Conservation (phyloP, 2,797 vertebrate genomes). For the Lithobates pipiens region DNA sequence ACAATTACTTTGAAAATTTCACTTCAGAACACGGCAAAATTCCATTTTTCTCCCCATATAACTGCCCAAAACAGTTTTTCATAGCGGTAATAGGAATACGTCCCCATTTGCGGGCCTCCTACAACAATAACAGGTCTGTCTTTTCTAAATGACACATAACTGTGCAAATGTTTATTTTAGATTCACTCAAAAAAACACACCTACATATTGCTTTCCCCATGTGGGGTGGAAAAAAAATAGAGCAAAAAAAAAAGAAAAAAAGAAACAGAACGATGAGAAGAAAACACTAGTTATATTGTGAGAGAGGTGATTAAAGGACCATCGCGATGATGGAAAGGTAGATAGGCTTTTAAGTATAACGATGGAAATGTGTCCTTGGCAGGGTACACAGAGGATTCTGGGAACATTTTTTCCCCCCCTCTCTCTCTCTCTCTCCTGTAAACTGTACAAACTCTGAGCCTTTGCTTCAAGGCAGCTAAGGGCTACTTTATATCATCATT, state of each 20-base stretch:
- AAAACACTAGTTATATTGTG: not conserved
- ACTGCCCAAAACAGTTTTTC: not conserved
- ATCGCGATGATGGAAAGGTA: slow-evolving; percentile 26
- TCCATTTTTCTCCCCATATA: not conserved
- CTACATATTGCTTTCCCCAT: not conserved
- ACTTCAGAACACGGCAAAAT: not conserved
- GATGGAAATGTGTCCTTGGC: slow-evolving; percentile 28
- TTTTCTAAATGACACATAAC: slow-evolving; percentile 13
- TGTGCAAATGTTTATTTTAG: not conserved
- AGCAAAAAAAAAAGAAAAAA: not conserved
- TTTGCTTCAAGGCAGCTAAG: slow-evolving; percentile 62
- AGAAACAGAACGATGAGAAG: not conserved
- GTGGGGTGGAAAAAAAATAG: not conserved
- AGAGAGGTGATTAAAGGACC: slow-evolving; percentile 25
- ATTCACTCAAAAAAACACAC: not conserved
- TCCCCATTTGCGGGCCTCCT: not conserved
- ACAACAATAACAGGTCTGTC: not conserved
- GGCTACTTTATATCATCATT: slow-evolving; percentile 66
- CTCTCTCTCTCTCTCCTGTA: slow-evolving; percentile 9
- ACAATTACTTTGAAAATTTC: not conserved
- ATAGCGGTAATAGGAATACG: not conserved
- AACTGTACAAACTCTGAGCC: slow-evolving; percentile 56
- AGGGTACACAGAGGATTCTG: slow-evolving; percentile 46
- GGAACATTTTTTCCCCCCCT: slow-evolving; percentile 31
- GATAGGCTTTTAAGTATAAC: not conserved